phyloP scores from a whole-genome alignment of 2,888 invertebrate genomes.

The Cetonia aurata region DNA sequence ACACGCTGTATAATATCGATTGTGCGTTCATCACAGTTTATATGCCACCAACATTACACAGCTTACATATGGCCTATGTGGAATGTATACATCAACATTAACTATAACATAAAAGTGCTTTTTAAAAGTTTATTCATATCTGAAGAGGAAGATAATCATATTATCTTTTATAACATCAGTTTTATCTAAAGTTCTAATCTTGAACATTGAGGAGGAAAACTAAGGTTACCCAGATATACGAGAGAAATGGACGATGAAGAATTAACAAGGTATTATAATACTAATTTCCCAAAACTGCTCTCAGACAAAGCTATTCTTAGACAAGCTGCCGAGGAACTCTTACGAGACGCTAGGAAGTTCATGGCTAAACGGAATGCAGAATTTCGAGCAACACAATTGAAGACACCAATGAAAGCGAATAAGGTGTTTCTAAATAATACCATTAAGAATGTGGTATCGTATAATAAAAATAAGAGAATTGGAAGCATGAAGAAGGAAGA shows the following conservation, averaged over 20 bases:
- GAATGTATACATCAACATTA: neutral
- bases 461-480: constrained; percentile 35
- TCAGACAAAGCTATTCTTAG: constrained; percentile 34
- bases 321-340: constrained; percentile 42
- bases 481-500: constrained; percentile 17
- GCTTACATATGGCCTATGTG: neutral
- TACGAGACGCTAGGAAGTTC: constrained; percentile 44
- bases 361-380: constrained; percentile 45
- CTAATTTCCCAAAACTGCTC: constrained; percentile 9
- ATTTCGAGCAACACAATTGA: constrained; percentile 45
- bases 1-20: too few species aligned
- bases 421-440: constrained; percentile 44
- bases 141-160: too few species aligned
- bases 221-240: too few species aligned
- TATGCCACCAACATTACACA: neutral
- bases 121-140: too few species aligned
- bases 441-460: constrained; percentile 34
- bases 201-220: too few species aligned
- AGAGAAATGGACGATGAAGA: constrained; percentile 44
- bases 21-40: too few species aligned
- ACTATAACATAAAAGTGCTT: too few species aligned
- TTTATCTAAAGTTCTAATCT: too few species aligned
- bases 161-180: too few species aligned
- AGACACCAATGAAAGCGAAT: constrained; percentile 43
- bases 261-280: constrained; percentile 40